Evolutionary conservation across 1,140 invertebrate species (phyloP).

Genomic region (Megathymus violae): DNA sequence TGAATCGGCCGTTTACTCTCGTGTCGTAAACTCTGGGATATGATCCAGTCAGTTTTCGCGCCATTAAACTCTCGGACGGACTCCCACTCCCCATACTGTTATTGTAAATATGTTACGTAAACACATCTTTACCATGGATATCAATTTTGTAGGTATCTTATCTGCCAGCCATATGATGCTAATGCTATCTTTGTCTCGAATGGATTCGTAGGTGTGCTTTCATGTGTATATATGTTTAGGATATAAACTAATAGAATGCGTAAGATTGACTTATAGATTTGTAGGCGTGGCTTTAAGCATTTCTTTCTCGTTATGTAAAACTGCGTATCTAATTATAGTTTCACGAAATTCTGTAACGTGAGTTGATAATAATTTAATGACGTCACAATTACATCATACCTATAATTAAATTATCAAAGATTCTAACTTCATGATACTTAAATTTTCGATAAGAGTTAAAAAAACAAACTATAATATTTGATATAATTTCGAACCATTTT

Average conservation of each 20-base stretch:
- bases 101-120: constrained; percentile 67
- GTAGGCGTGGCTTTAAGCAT: constrained; percentile 1
- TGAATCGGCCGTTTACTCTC: constrained; percentile 80
- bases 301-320: too few relatives aligned
- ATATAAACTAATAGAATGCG: too few relatives aligned
- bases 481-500: neutral
- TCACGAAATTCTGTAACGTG: too few relatives aligned
- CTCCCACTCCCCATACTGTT: constrained; percentile 63
- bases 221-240: constrained; percentile 1
- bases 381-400: too few relatives aligned
- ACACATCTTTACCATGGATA: constrained; percentile 35
- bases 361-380: too few relatives aligned
- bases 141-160: constrained; percentile 6
- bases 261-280: too few relatives aligned
- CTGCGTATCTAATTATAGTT: too few relatives aligned
- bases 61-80: constrained; percentile 76
- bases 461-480: neutral
- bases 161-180: neutral
- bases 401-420: too few relatives aligned
- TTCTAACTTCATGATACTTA: too few relatives aligned
- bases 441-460: too few relatives aligned
- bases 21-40: constrained; percentile 79
- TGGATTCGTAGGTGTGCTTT: too few relatives aligned
- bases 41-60: constrained; percentile 82
- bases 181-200: too few relatives aligned